Evolutionary conservation across 2,888 invertebrate species (phyloP).

Genomic region (Dromius quadrimaculatus): DNA sequence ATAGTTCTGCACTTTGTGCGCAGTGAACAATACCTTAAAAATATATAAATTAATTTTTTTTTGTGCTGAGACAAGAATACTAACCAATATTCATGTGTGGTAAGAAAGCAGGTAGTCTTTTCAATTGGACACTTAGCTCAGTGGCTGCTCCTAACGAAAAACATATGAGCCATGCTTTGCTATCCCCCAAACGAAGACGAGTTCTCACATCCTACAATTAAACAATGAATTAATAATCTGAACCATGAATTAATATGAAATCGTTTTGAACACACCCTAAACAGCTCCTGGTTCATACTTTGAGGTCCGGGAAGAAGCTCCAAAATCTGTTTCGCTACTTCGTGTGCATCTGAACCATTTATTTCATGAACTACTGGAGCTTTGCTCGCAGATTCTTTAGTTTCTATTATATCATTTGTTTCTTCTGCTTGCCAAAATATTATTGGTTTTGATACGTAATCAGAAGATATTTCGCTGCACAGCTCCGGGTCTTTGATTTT

Average conservation of each 20-base stretch:
- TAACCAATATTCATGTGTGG: conserved; percentile 69
- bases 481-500: conserved; percentile 66
- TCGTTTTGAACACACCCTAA: conserved; percentile 70
- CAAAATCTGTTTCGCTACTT: conserved; percentile 72
- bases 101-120: conserved; percentile 73
- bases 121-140: conserved; percentile 70
- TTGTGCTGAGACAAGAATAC: neutral
- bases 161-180: conserved; percentile 70
- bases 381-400: conserved; percentile 53
- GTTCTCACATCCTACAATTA: conserved; percentile 60
- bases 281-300: conserved; percentile 70
- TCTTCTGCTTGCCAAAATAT: conserved; percentile 62
- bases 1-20: conserved; percentile 70
- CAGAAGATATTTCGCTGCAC: conserved; percentile 66
- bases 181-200: conserved; percentile 61
- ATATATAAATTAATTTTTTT: neutral
- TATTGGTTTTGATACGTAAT: conserved; percentile 59
- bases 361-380: conserved; percentile 58
- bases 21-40: conserved; percentile 75
- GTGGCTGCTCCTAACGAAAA: conserved; percentile 70
- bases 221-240: neutral
- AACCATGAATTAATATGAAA: neutral
- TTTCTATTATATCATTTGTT: conserved; percentile 55
- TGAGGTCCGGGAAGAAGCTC: conserved; percentile 73
- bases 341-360: conserved; percentile 67